Percentiles rank a stretch among this genome's conserved stretches.
Conservation (phyloP, 2,888 invertebrate genomes). For the Pandemis cinnamomeana region DNA sequence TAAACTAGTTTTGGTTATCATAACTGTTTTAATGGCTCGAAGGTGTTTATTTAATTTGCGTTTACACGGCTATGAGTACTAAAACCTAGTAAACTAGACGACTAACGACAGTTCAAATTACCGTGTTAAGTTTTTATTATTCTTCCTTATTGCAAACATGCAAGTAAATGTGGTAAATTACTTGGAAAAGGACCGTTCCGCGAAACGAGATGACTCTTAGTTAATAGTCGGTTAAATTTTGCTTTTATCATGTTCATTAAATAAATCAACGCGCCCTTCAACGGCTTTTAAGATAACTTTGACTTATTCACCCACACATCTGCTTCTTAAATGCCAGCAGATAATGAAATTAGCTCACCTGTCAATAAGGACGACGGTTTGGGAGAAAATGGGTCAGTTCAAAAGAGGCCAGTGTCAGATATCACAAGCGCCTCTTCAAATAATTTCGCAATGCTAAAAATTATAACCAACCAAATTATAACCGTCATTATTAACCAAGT, state of each 20-base stretch:
- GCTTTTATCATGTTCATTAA: conserved; percentile 22
- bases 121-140: conserved; percentile 7
- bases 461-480: conserved; percentile 42
- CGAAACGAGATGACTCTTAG: conserved; percentile 24
- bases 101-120: conserved; percentile 20
- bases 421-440: neutral
- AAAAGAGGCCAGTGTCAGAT: neutral
- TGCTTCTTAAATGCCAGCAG: neutral
- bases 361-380: neutral
- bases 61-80: conserved; percentile 15
- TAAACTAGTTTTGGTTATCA: conserved; percentile 21
- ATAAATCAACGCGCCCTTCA: conserved; percentile 24
- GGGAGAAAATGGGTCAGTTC: neutral
- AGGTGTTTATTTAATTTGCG: conserved; percentile 35
- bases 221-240: neutral
- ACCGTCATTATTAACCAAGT: conserved; percentile 52
- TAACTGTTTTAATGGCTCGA: conserved; percentile 28
- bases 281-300: neutral
- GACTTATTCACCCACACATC: neutral
- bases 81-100: conserved; percentile 24
- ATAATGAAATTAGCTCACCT: neutral
- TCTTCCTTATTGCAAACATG: conserved; percentile 34
- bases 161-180: conserved; percentile 28
- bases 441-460: conserved; percentile 20
- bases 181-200: conserved; percentile 15